phyloP scores from a whole-genome alignment of 2,113 vertebrate species.

The Micromys minutus region DNA sequence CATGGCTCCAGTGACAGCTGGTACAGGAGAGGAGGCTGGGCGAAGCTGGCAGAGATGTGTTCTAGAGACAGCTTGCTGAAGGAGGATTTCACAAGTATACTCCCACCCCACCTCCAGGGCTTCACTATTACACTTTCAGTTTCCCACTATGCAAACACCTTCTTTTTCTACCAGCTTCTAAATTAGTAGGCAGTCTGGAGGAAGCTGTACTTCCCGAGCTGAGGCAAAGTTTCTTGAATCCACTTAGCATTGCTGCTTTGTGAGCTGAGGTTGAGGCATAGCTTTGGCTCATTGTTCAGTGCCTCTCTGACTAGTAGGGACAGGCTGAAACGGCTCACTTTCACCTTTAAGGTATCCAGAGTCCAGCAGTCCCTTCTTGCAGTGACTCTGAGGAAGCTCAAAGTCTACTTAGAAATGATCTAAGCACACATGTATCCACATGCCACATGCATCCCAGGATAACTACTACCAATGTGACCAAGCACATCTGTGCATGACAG shows the following conservation, averaged over 20 bases:
- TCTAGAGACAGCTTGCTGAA: neutral
- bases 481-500: neutral
- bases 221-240: neutral
- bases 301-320: neutral
- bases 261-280: accelerated
- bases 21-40: neutral
- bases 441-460: neutral
- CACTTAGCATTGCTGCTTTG: neutral
- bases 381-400: neutral
- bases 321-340: neutral
- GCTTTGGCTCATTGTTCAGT: neutral
- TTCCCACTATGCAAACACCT: neutral
- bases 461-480: neutral
- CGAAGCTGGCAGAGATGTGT: neutral
- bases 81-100: accelerated
- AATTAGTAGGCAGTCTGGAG: neutral
- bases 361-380: neutral
- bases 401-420: neutral
- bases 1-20: neutral
- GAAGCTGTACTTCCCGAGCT: neutral
- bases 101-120: accelerated
- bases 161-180: neutral
- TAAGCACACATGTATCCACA: no score
- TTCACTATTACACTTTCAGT: neutral
- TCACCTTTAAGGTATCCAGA: neutral